A percentile compares a stretch with the other conserved stretches of the same genome.
Evolutionary conservation across 2,888 invertebrate species (phyloP).

Genomic region (Aspidiotus rigidus): DNA sequence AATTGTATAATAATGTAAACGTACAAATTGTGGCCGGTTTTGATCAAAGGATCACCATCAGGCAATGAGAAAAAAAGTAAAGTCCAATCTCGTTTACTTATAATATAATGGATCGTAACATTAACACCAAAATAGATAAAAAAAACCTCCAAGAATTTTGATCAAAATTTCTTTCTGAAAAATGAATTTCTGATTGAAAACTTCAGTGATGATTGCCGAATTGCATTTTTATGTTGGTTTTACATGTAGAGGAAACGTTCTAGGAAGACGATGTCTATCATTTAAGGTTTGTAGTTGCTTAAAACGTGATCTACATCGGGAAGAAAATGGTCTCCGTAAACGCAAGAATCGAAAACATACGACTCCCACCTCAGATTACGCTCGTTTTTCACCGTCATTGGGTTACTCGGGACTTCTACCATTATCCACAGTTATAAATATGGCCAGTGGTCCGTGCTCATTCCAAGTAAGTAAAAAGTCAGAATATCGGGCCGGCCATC

Average conservation of each 20-base stretch:
- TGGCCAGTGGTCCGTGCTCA: neutral
- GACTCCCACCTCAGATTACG: neutral
- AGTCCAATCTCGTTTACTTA: too few relatives aligned
- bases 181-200: neutral
- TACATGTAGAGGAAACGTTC: slow-evolving; percentile 48
- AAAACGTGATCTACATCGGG: slow-evolving; percentile 59
- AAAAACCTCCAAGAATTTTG: too few relatives aligned
- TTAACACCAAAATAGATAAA: too few relatives aligned
- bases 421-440: neutral
- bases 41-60: too few relatives aligned
- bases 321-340: slow-evolving; percentile 44
- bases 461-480: slow-evolving; percentile 1
- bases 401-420: neutral
- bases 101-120: too few relatives aligned
- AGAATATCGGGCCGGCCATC: too few relatives aligned
- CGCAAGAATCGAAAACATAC: slow-evolving; percentile 12
- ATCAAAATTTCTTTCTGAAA: too few relatives aligned
- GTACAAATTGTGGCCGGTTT: too few relatives aligned
- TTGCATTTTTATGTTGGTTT: slow-evolving; percentile 2
- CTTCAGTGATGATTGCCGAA: neutral
- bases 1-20: too few relatives aligned
- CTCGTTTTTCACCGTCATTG: neutral
- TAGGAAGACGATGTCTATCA: slow-evolving; percentile 57
- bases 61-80: too few relatives aligned
- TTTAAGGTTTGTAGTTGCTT: slow-evolving; percentile 70